These are phyloP conservation scores for Tanaodytes sp. DNA, from an alignment of 2,888 invertebrate species.

Conservation along the genomic window DNA sequence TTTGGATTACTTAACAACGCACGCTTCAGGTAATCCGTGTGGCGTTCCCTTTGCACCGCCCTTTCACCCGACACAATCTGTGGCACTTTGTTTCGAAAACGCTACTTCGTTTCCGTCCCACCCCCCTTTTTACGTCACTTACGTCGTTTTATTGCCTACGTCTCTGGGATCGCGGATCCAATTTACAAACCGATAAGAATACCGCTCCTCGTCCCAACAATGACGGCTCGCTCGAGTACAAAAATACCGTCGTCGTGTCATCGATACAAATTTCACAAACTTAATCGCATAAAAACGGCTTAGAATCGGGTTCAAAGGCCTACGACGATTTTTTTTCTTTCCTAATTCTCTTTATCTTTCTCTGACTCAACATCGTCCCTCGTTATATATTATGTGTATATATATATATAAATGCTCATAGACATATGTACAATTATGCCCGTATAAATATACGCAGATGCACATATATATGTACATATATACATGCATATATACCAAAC, in stretches of 20 bases:
- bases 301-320: constrained; percentile 43
- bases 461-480: neutral
- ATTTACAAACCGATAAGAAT: constrained; percentile 24
- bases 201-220: constrained; percentile 18
- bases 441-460: constrained; percentile 4
- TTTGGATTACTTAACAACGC: constrained; percentile 65
- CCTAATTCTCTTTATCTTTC: neutral
- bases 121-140: constrained; percentile 1
- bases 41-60: constrained; percentile 58
- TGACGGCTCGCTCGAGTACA: constrained; percentile 42
- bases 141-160: constrained; percentile 47
- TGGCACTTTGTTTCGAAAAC: constrained; percentile 63
- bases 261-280: constrained; percentile 42
- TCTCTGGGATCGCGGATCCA: constrained; percentile 2
- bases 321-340: constrained; percentile 35
- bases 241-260: constrained; percentile 42
- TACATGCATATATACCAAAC: too few species aligned
- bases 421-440: too few species aligned
- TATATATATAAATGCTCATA: too few species aligned
- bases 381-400: too few species aligned
- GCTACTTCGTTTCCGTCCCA: neutral
- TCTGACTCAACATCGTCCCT: too few species aligned
- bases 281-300: constrained; percentile 36
- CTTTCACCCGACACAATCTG: constrained; percentile 59
- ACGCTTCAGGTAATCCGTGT: constrained; percentile 66